Base-by-base conservation (phyloP, 1,140 invertebrate species). In the Trypoxylus dichotomus region DNA sequence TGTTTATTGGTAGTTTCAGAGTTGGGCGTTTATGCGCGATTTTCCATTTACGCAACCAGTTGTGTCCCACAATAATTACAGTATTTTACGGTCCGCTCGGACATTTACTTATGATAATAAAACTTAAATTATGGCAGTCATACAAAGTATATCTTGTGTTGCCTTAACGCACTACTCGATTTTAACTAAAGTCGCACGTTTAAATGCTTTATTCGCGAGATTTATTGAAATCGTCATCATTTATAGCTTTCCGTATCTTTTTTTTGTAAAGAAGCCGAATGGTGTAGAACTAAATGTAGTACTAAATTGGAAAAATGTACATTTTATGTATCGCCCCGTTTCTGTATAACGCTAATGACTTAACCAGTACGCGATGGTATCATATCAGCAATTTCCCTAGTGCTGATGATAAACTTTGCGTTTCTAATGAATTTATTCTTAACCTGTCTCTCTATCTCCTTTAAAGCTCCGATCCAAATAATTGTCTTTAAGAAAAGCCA, bases 61-160 rank as follows among this genome's bases (percentile, higher is more conserved):
- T 29, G 60, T 68, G 60, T 68, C 60, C 60, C 60, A 68, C 24
- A 24, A 24, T 68, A 68, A 68, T 68, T 27, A 68, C 60, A 21
- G 19, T 13, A 24, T 68, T 68, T 68, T 68, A 68, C 27, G 60
- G 24, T 29, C 19, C 60, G 21, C 24, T 68, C 60, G 60, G 60
- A 68, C 60, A 29, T 68, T 68, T 68, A 68, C 24, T 68, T 68
- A 68, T 68, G 60, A 68, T 68, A 27, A 68, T 68, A 68, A 68
- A 68, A 68, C 24, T 68, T 68, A 68, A 68, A 29, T 68, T 68
- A 68, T 68, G 60, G 60, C 60, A 25, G 60, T 25, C 27, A 68
- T 68, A 68, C 60, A 68, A 68, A 68, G 60, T 68, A 68, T 25
- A 68, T 68, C 15, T 68, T 21, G 60, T 68, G 60, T 68, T 68